Percentiles rank a stretch among this genome's conserved stretches.
Evolutionary conservation across 1,140 invertebrate species (phyloP).

Genomic region (Magallana angulata): DNA sequence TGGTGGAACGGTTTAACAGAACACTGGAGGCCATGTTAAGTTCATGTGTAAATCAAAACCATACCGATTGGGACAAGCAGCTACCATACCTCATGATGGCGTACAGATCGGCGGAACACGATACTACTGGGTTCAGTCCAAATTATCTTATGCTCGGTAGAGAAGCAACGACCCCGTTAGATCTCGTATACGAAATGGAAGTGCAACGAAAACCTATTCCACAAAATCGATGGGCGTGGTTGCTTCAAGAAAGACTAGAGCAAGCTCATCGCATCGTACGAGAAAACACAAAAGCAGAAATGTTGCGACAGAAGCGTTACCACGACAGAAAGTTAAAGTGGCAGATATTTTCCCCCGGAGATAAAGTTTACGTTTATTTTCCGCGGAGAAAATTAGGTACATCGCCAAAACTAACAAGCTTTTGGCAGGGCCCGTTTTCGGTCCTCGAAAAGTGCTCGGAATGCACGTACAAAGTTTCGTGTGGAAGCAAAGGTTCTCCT

Average conservation of each 20-base stretch:
- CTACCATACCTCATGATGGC: conserved; percentile 51
- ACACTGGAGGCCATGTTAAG: conserved; percentile 27
- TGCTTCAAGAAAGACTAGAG: neutral
- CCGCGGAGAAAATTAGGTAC: neutral
- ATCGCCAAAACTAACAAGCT: conserved; percentile 39
- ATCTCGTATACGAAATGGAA: too few species aligned
- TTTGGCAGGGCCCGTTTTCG: conserved; percentile 31
- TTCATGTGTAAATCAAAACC: conserved; percentile 39
- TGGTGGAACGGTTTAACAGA: too few species aligned
- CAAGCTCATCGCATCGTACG: conserved; percentile 18
- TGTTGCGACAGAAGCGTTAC: conserved; percentile 19
- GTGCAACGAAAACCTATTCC: too few species aligned
- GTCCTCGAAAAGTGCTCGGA: neutral
- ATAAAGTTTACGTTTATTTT: conserved; percentile 34
- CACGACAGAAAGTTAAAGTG: conserved; percentile 13
- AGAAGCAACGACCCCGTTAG: too few species aligned
- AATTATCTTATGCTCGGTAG: too few species aligned
- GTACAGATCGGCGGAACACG: conserved; percentile 51
- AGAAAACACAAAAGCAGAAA: conserved; percentile 20
- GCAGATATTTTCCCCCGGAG: neutral
- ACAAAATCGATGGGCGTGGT: too few species aligned
- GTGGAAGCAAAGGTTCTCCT: neutral
- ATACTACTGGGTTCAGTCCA: too few species aligned
- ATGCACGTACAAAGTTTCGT: neutral
- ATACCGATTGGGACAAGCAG: conserved; percentile 59